Evolutionary conservation across 2,888 invertebrate species (phyloP), one percentile per base, ranked within the genome.

Genomic region (Glaucopsyche alexis): DNA sequence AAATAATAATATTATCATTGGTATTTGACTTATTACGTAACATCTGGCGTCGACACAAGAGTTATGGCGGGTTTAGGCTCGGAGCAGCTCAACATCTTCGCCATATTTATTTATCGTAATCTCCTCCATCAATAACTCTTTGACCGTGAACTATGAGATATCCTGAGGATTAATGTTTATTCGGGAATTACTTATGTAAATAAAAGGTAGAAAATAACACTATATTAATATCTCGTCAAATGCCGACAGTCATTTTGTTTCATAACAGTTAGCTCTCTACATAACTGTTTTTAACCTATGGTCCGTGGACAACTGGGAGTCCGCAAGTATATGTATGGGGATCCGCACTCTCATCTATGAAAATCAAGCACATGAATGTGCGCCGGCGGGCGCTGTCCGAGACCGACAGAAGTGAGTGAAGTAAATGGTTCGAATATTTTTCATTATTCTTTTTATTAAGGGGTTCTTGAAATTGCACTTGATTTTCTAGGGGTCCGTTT

Each of bases 1-100:
- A 52, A n/a, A 52, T 52, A 52, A 7, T 16, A 52, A 29, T 3
- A 29, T 29, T 29, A 29, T 52, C n/a, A 19, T 55, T 55, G 16
- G 9, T 55, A 55, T 55, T 55, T 11, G 55, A 55, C 11, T 55
- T 55, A 55, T 55, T 19, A 55, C 9, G 7, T 47, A 67, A 67
- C 67, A 67, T 67, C 67, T 67, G 67, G 16, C 67, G 60, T 19
- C 29, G 16, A 6, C 16, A 19, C 19, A 45, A 47, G 47, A 67
- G 42, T 67, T 67, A 67, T 45, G 42, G 19, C 47, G 67, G 67
- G 67, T 13, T 67, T 16, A 67, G 67, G 67, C 42, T 47, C 19
- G 67, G 40, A 67, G 47, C 52, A 16, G 29, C 55, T 55, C 19
- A 19, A 19, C 55, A 16, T 19, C 55, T 55, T 55, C 55, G 55